phyloP scores from a whole-genome alignment of 2,113 vertebrate species.

The Strix aluco region DNA sequence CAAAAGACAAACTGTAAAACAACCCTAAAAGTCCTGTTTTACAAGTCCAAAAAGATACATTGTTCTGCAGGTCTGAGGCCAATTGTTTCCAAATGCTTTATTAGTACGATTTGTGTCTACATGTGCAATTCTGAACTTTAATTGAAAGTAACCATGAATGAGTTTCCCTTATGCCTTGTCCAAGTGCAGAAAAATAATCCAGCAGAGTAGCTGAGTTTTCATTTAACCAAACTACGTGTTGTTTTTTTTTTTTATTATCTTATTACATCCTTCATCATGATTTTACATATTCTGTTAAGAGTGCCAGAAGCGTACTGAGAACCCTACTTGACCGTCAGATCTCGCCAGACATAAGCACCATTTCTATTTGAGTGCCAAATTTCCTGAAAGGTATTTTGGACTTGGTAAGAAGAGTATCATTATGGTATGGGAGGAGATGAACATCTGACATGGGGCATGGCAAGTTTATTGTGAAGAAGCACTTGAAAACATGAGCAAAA shows the following conservation, averaged over 20 bases:
- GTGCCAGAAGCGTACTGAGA: background rate
- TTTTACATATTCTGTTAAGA: background rate
- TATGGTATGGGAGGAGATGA: conserved; percentile 42
- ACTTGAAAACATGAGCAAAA: conserved; percentile 41
- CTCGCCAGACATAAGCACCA: conserved; percentile 7
- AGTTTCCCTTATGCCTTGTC: background rate
- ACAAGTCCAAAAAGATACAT: conserved; percentile 81
- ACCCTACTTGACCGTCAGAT: background rate
- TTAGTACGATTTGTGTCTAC: conserved; percentile 25
- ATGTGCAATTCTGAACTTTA: conserved; percentile 50
- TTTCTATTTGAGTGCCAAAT: conserved; percentile 12
- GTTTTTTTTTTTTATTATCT: background rate
- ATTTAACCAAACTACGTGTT: background rate
- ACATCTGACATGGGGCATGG: conserved; percentile 16
- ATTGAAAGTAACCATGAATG: background rate
- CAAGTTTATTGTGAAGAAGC: background rate
- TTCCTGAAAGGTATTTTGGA: conserved; percentile 69
- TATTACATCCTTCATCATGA: background rate
- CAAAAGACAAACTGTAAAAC: conserved; percentile 46
- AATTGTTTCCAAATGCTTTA: conserved; percentile 40
- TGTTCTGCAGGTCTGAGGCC: conserved; percentile 78
- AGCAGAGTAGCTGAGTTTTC: background rate
- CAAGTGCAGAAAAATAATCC: background rate
- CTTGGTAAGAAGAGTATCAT: conserved; percentile 24
- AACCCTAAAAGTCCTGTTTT: conserved; percentile 51